These are phyloP conservation scores for Dipodomys stephensi DNA, from an alignment of 2,113 vertebrate species.

Conservation along the genomic window DNA sequence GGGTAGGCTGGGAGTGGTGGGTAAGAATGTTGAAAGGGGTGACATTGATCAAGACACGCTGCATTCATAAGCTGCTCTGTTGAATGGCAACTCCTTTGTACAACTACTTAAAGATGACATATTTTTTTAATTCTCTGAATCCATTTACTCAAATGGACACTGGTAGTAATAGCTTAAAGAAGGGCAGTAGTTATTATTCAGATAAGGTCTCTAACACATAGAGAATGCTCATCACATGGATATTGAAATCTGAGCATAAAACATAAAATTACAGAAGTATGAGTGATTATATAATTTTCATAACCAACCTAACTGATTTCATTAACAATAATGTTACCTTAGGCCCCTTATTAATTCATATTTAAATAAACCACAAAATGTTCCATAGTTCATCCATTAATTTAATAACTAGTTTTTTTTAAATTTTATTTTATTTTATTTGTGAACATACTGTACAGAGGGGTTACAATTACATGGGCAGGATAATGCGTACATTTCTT, in stretches of 20 bases:
- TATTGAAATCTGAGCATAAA: not conserved
- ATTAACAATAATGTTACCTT: slow-evolving; percentile 48
- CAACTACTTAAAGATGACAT: too few species aligned
- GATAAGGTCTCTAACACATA: not conserved
- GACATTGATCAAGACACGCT: too few species aligned
- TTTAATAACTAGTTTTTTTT: slow-evolving; percentile 40
- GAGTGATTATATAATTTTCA: slow-evolving; percentile 46
- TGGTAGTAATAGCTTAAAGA: not conserved
- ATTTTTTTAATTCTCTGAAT: not conserved
- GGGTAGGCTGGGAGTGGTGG: too few species aligned
- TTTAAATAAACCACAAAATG: slow-evolving; percentile 56
- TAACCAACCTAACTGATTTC: slow-evolving; percentile 33
- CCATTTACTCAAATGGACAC: not conserved
- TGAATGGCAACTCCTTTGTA: too few species aligned
- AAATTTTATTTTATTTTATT: too few species aligned
- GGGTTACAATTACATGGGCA: too few species aligned
- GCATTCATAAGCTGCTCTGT: too few species aligned
- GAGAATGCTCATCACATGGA: not conserved
- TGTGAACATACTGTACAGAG: too few species aligned
- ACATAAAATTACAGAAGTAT: slow-evolving; percentile 53
- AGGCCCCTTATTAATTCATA: slow-evolving; percentile 15
- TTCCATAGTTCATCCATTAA: slow-evolving; percentile 28
- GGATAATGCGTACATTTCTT: too few species aligned
- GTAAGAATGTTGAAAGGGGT: too few species aligned
- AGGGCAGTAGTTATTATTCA: not conserved